phyloP scores from a whole-genome alignment of 2,888 invertebrate genomes.

The Chalcis sispes region DNA sequence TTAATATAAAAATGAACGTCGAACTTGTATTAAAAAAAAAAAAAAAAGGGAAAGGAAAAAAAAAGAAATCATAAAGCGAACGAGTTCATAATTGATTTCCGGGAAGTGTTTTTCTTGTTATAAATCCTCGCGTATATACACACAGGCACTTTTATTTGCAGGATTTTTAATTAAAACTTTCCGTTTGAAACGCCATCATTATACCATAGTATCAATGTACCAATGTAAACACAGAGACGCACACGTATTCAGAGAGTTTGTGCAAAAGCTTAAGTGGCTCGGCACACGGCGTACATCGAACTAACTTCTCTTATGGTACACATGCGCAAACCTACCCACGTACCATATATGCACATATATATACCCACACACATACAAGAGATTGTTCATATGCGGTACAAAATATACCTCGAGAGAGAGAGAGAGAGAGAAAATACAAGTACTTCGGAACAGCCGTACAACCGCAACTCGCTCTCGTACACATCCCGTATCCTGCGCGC shows the following conservation, averaged over 20 bases:
- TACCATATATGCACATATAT: not conserved
- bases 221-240: slow-evolving; percentile 43
- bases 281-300: slow-evolving; percentile 9
- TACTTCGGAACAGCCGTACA: too few species aligned
- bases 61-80: too few species aligned
- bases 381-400: slow-evolving; percentile 28
- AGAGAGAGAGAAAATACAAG: too few species aligned
- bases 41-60: too few species aligned
- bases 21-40: too few species aligned
- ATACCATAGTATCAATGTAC: too few species aligned
- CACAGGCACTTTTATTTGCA: slow-evolving; percentile 22
- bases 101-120: not conserved
- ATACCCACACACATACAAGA: not conserved
- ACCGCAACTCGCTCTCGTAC: too few species aligned
- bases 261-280: slow-evolving; percentile 42
- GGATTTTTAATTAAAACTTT: slow-evolving; percentile 54
- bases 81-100: not conserved
- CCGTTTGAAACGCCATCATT: slow-evolving; percentile 48
- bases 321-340: not conserved
- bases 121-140: not conserved
- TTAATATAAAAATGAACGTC: too few species aligned
- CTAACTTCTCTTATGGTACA: too few species aligned
- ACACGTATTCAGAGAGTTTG: slow-evolving; percentile 42
- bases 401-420: too few species aligned
- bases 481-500: too few species aligned